Evolutionary conservation across 2,888 invertebrate species (phyloP).

Genomic region (Pterostichus madidus): DNA sequence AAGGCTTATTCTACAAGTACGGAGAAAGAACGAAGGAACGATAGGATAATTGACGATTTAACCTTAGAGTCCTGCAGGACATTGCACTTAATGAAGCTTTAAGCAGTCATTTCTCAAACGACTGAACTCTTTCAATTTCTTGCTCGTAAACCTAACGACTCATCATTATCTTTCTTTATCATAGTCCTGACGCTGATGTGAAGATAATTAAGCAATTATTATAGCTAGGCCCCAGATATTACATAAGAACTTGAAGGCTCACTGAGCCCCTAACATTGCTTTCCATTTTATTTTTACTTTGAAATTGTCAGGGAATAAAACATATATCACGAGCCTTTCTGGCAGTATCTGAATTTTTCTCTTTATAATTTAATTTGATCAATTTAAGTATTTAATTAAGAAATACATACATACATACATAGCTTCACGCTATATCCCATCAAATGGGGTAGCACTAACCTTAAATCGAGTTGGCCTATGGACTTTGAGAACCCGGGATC

Average conservation of each 20-base stretch:
- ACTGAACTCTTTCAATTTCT: slow-evolving; percentile 34
- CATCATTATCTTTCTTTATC: neutral
- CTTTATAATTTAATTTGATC: no score
- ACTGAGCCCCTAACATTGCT: no score
- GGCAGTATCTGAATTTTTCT: no score
- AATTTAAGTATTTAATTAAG: no score
- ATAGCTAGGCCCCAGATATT: neutral
- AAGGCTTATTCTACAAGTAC: neutral
- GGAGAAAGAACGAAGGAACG: neutral
- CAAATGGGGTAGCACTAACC: no score
- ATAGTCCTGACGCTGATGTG: neutral
- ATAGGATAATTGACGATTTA: slow-evolving; percentile 1
- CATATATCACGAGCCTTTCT: no score
- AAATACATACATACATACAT: no score
- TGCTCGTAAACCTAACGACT: slow-evolving; percentile 10
- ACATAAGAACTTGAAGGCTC: neutral
- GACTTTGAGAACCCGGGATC: no score
- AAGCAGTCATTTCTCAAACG: slow-evolving; percentile 11
- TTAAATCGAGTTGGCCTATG: no score
- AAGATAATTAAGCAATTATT: slow-evolving; percentile 16
- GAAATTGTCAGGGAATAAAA: no score
- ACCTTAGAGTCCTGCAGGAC: neutral
- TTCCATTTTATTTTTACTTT: no score
- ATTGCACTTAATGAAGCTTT: slow-evolving; percentile 23
- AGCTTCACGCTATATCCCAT: no score